Conservation (phyloP, 2,113 vertebrate genomes). For the Oreochromis aureus region DNA sequence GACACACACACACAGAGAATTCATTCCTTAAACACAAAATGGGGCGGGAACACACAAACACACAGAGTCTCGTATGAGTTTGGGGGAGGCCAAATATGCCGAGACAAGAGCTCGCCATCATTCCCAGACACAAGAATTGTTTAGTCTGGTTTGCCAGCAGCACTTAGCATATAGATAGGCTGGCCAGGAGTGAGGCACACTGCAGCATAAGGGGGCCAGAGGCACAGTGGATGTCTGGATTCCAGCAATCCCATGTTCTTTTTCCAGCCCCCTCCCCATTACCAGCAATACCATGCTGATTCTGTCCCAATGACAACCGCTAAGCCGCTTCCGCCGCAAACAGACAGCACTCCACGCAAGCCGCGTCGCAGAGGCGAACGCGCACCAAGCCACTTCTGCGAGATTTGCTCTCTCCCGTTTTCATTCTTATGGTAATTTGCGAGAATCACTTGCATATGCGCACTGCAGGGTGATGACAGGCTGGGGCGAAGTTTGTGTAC, state of each 20-base stretch:
- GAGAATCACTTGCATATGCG: conserved; percentile 42
- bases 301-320: conserved; percentile 24
- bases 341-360: conserved; percentile 36
- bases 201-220: not conserved
- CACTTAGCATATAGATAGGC: conserved; percentile 72
- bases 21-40: not conserved
- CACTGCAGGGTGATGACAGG: conserved; percentile 20
- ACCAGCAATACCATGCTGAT: conserved; percentile 7
- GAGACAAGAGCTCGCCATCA: conserved; percentile 26
- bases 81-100: conserved; percentile 24
- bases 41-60: not conserved
- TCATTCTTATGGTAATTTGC: conserved; percentile 71
- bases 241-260: conserved; percentile 15
- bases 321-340: conserved; percentile 16
- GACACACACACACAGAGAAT: not conserved
- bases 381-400: not conserved
- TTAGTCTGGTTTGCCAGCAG: conserved; percentile 29
- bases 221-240: not conserved
- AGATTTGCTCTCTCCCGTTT: conserved; percentile 46
- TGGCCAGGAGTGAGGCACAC: conserved; percentile 5
- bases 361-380: not conserved
- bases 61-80: not conserved
- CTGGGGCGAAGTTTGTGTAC: not conserved
- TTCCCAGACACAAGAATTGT: conserved; percentile 32
- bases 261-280: not conserved